Conservation (phyloP, 2,113 vertebrate genomes). For the Heloderma charlesbogerti region DNA sequence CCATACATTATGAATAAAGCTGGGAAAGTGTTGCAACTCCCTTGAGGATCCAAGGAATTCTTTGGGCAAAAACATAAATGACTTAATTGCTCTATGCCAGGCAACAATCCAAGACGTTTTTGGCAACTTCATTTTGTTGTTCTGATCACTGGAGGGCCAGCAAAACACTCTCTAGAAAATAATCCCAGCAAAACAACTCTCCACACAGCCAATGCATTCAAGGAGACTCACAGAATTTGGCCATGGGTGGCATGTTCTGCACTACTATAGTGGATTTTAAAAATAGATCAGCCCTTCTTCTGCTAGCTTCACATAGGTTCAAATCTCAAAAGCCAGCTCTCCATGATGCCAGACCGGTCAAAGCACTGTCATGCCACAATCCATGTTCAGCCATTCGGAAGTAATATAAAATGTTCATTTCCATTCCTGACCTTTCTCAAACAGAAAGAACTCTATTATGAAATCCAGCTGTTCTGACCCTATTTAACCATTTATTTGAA, state of each 20-base stretch:
- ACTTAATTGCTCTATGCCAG: background rate
- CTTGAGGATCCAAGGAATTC: background rate
- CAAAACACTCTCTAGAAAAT: background rate
- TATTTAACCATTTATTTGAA: conserved; percentile 31
- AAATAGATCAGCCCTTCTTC: background rate
- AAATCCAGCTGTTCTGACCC: conserved; percentile 37
- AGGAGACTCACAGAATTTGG: conserved; percentile 2
- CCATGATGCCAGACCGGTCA: background rate
- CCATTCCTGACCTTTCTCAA: conserved; percentile 43
- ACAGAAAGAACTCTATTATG: conserved; percentile 32
- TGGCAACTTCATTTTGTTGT: background rate
- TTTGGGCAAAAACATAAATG: conserved; percentile 3
- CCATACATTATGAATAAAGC: conserved; percentile 14
- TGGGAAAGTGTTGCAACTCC: background rate
- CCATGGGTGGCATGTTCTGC: background rate
- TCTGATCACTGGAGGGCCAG: background rate
- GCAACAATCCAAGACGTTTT: background rate
- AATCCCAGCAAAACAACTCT: background rate
- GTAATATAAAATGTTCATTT: conserved; percentile 32
- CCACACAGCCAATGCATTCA: background rate
- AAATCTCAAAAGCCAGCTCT: conserved; percentile 25
- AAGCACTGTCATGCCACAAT: conserved; percentile 31
- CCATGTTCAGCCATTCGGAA: conserved; percentile 38
- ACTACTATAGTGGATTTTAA: background rate
- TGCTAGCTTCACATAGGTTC: background rate